A percentile compares a stretch with the other conserved stretches of the same genome.
phyloP scores from a whole-genome alignment of 1,140 invertebrate species.

The Brachystomella parvula region DNA sequence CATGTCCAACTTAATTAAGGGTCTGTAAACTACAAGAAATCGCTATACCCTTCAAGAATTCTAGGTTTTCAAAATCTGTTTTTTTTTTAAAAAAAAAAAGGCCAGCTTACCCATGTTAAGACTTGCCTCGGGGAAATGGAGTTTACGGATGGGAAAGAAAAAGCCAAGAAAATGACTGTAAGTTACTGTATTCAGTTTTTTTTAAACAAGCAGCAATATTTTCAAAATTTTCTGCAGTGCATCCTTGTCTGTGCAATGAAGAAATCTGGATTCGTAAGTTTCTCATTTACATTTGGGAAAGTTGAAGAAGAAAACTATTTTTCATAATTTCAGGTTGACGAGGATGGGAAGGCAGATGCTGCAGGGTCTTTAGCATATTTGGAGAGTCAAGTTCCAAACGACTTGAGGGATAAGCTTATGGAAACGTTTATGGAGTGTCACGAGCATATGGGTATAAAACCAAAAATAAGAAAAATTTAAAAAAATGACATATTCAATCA shows the following conservation, averaged over 20 bases:
- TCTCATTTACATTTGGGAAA: no score
- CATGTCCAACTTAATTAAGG: not conserved
- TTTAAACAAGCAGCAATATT: not conserved
- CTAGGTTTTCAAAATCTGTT: no score
- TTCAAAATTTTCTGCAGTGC: constrained; percentile 13
- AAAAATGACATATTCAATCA: not conserved
- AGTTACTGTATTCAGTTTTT: not conserved
- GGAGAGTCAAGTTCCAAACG: not conserved
- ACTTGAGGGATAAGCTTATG: not conserved
- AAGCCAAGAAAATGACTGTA: constrained; percentile 13
- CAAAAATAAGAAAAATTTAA: not conserved
- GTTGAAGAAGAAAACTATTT: no score
- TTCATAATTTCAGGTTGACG: not conserved
- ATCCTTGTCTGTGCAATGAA: constrained; percentile 17
- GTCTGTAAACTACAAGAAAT: not conserved
- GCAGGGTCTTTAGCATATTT: not conserved
- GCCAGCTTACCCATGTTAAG: not conserved
- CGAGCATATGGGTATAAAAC: not conserved
- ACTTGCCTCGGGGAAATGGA: constrained; percentile 8
- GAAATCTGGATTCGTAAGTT: constrained; percentile 14
- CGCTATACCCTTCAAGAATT: not conserved
- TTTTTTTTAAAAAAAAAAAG: no score
- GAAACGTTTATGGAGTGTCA: constrained; percentile 10
- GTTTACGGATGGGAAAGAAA: constrained; percentile 21
- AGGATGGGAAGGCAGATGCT: not conserved